A percentile compares a stretch with the other conserved stretches of the same genome.
Evolutionary conservation across 1,140 invertebrate genomes (phyloP).

Genomic region (Brachionus asplanchnoidis): DNA sequence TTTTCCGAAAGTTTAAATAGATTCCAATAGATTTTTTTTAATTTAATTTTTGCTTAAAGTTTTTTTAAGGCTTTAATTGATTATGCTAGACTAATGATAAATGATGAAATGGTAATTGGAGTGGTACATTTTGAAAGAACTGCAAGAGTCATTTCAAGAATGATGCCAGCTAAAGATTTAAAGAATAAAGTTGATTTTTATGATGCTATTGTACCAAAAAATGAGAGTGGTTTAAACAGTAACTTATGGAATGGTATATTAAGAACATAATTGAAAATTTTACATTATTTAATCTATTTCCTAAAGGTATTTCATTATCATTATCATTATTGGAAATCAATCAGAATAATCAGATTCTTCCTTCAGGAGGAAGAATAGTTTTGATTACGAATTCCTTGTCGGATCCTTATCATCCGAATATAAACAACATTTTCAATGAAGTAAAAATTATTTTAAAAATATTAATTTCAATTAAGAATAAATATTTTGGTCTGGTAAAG

Average conservation of each 20-base stretch:
- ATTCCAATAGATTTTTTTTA: background rate
- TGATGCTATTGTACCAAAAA: background rate
- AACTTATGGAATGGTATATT: conserved; percentile 39
- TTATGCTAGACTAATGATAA: background rate
- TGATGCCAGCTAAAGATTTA: background rate
- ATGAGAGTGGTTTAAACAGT: background rate
- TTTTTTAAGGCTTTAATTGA: conserved; percentile 4
- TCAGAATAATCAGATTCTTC: background rate
- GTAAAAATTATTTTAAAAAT: background rate
- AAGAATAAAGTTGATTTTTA: background rate
- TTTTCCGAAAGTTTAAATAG: background rate
- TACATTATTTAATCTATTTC: background rate
- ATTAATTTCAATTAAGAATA: too few species aligned
- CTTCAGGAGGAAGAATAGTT: background rate
- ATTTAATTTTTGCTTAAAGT: background rate
- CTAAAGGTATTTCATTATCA: background rate
- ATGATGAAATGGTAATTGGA: background rate
- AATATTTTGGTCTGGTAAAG: too few species aligned
- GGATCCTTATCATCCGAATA: conserved; percentile 4
- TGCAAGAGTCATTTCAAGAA: background rate
- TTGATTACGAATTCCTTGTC: background rate
- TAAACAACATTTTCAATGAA: background rate
- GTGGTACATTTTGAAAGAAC: conserved; percentile 23
- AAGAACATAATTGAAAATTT: background rate
- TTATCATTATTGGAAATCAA: background rate